Conservation (phyloP, 37 sponge, comb jelly and placozoan species). For the Eunapius fragilis region DNA sequence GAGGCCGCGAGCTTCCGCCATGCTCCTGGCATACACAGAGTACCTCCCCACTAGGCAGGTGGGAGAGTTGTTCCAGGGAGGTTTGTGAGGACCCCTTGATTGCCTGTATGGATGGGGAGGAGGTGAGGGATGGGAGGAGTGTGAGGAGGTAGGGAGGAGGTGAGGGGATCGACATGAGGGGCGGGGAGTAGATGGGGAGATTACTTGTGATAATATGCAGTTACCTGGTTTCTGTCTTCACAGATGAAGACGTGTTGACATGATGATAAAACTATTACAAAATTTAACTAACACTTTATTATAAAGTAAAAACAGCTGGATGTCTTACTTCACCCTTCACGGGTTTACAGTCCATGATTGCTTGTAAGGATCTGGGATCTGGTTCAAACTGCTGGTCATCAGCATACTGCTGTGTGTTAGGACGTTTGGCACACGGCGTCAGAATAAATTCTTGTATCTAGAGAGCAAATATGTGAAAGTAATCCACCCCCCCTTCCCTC, state of each 20-base stretch:
- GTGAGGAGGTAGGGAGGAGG: too few relatives aligned
- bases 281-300: not conserved
- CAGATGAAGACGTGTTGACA: not conserved
- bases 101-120: not conserved
- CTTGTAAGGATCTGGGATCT: not conserved
- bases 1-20: not conserved
- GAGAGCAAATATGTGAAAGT: not conserved
- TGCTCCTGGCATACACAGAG: not conserved
- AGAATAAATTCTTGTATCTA: not conserved
- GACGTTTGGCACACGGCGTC: not conserved
- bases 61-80: constrained; percentile 2
- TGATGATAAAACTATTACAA: not conserved
- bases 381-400: not conserved
- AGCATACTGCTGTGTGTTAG: not conserved
- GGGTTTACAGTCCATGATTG: not conserved
- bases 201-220: too few relatives aligned
- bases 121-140: too few relatives aligned
- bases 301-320: too few relatives aligned
- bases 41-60: not conserved
- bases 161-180: too few relatives aligned
- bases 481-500: too few relatives aligned
- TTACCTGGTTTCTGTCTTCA: not conserved
- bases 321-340: not conserved
- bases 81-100: not conserved
- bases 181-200: too few relatives aligned